Evolutionary conservation across 2,888 invertebrate genomes (phyloP).

Genomic region (Carpatolechia fugitivella): DNA sequence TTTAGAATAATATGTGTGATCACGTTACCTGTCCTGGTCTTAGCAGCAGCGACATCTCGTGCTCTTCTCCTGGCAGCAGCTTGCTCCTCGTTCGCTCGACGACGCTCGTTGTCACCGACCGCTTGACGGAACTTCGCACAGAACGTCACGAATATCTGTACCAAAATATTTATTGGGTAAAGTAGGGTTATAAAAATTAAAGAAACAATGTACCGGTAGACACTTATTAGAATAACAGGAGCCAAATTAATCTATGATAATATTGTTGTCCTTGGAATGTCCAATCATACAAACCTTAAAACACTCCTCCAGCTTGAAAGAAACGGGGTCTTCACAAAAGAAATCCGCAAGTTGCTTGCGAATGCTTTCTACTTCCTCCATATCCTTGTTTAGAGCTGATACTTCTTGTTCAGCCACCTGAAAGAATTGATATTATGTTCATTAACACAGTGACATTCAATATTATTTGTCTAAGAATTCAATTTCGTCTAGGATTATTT

Average conservation of each 20-base stretch:
- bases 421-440: neutral
- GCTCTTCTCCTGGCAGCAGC: conserved; percentile 85
- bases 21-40: conserved; percentile 49
- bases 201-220: too few relatives aligned
- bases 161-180: too few relatives aligned
- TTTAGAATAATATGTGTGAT: too few relatives aligned
- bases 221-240: too few relatives aligned
- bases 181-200: too few relatives aligned
- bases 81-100: conserved; percentile 91
- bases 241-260: too few relatives aligned
- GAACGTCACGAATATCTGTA: conserved; percentile 85
- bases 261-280: too few relatives aligned
- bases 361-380: conserved; percentile 90
- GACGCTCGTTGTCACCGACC: conserved; percentile 89
- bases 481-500: too few relatives aligned
- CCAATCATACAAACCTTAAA: conserved; percentile 81
- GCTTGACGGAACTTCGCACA: conserved; percentile 92
- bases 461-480: too few relatives aligned
- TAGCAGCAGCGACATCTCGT: conserved; percentile 62
- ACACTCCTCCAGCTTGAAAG: conserved; percentile 96
- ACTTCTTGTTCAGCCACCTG: conserved; percentile 90
- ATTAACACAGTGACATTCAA: too few relatives aligned
- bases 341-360: conserved; percentile 91
- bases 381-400: conserved; percentile 85
- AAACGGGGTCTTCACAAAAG: conserved; percentile 94